Evolutionary conservation across 1,140 invertebrate genomes (phyloP).

Genomic region (Drosophila varians): DNA sequence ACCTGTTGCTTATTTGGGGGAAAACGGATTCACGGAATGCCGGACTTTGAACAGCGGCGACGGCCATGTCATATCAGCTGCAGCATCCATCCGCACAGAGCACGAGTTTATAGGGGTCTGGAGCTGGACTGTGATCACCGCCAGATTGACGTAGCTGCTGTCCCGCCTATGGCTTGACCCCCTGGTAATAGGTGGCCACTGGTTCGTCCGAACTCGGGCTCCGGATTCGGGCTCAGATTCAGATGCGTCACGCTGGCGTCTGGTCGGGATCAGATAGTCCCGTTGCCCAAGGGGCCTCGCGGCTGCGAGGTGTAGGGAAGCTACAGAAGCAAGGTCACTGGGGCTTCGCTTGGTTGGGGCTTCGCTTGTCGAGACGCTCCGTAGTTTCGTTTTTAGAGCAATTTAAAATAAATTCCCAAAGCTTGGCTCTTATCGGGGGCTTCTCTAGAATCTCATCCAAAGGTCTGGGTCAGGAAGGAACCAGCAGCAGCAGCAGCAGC

Average conservation of each 20-base stretch:
- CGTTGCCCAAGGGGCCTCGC: background rate
- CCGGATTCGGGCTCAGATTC: too few relatives aligned
- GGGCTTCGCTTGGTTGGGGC: background rate
- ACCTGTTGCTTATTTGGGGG: background rate
- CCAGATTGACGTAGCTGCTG: constrained; percentile 31
- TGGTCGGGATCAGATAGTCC: background rate
- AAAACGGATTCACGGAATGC: constrained; percentile 49
- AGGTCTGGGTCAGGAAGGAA: constrained; percentile 16
- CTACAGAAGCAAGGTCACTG: background rate
- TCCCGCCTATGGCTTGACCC: constrained; percentile 19
- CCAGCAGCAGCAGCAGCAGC: constrained; percentile 6
- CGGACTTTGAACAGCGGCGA: constrained; percentile 56
- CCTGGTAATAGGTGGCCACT: constrained; percentile 1
- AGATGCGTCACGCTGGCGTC: constrained; percentile 20
- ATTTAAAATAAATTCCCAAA: background rate
- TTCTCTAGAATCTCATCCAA: background rate
- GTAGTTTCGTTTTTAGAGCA: background rate
- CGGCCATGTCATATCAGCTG: constrained; percentile 44
- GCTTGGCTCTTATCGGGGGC: background rate
- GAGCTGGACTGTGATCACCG: constrained; percentile 9
- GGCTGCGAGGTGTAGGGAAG: background rate
- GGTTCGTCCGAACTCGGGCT: background rate
- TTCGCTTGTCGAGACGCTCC: too few relatives aligned
- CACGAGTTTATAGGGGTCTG: constrained; percentile 10
- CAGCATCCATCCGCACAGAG: constrained; percentile 11